Evolutionary conservation across 2,888 invertebrate species (phyloP), one percentile per base, ranked within the genome.

Genomic region (Odontocolon sp.): DNA sequence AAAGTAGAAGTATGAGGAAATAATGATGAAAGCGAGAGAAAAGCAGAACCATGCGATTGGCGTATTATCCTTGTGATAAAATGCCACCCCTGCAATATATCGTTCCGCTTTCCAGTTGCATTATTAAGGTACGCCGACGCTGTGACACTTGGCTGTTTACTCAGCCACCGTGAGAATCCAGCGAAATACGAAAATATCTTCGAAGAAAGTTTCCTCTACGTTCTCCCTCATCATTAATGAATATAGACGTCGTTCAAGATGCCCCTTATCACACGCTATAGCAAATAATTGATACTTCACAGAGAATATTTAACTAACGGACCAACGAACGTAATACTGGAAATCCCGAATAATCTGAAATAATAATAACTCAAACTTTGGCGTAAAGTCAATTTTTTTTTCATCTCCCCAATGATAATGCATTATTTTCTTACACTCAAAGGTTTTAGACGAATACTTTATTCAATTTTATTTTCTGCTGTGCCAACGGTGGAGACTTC

Each of bases 61-160:
- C 63, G 42, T 50, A 68, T 67, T 71, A 54, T 71, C 45, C 52
- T 57, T 36, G 59, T 9, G 66, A 66, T 71, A 57, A 68, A 68
- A 38, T 38, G 26, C 61, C 50, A 28, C 33, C 18, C 40, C 16
- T n/a, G 21, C 50, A 64, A 64, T 50, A 38, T 26, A 64, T 50
- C 23, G 23, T 26, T 11, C 47, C 14, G 50, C 50, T 50, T 64
- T 64, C 6, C 9, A 26, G 26, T 21, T 45, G 21, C 42, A 61
- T 64, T 47, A 47, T 63, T 50, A 14, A 64, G 11, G 45, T 11
- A n/a, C n/a, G 11, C 28, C 16, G 47, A 50, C 64, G 9, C 50
- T 50, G 23, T 26, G 64, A 36, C 33, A 36, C 4, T 26, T 14
- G 11, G 6, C 1, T 36, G 8, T 36, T 36, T 8, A 14, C 38